phyloP scores from a whole-genome alignment of 2,113 vertebrate species.

The Calonectris borealis region DNA sequence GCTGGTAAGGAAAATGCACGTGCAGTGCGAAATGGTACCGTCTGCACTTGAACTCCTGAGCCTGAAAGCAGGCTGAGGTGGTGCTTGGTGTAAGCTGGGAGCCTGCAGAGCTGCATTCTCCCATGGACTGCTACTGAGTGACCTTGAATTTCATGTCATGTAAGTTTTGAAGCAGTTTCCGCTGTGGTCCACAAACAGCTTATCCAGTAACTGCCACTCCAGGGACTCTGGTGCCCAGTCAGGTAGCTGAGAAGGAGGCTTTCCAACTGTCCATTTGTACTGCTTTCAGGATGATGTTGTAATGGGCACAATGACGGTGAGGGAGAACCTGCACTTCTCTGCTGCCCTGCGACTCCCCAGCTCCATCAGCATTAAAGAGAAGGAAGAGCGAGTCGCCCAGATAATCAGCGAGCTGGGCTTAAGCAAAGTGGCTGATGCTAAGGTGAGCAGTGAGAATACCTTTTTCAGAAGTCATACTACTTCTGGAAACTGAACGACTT shows the following conservation, averaged over 20 bases:
- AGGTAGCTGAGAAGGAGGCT: background rate
- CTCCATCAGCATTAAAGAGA: conserved; percentile 47
- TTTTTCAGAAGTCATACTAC: background rate
- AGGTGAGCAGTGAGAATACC: background rate
- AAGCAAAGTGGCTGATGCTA: conserved; percentile 47
- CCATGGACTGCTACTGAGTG: background rate
- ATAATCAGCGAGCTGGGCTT: conserved; percentile 53
- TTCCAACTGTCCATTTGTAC: background rate
- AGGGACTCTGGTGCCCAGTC: background rate
- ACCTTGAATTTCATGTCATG: background rate
- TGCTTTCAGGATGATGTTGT: conserved; percentile 64
- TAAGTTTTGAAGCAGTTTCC: background rate
- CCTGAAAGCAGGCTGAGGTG: background rate
- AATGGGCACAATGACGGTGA: conserved; percentile 57
- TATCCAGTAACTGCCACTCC: background rate
- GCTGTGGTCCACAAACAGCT: background rate
- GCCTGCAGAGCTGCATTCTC: background rate
- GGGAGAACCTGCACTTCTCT: conserved; percentile 69
- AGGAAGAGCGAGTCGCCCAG: conserved; percentile 58
- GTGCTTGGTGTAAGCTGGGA: background rate
- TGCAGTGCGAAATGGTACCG: background rate
- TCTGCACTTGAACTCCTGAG: background rate
- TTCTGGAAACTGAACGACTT: background rate
- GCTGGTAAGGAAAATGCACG: background rate
- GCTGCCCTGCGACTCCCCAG: conserved; percentile 55